Evolutionary conservation across 2,113 vertebrate species (phyloP).

Genomic region (Alexandromys fortis): DNA sequence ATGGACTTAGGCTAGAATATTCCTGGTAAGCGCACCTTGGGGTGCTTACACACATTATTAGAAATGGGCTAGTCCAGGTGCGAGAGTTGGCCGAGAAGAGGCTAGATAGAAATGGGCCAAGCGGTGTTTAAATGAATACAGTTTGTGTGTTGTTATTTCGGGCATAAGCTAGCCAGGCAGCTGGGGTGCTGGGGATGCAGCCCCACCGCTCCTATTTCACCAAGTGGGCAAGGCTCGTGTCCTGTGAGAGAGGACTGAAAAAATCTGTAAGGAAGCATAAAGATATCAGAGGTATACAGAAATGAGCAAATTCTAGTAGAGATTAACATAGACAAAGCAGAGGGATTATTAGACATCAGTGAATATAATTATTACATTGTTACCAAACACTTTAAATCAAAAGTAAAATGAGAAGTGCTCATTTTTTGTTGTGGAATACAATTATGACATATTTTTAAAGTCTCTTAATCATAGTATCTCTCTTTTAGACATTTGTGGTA

Average conservation of each 20-base stretch:
- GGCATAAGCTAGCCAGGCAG: too few relatives aligned
- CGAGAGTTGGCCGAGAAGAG: too few relatives aligned
- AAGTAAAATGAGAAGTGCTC: neutral
- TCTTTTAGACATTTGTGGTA: neutral
- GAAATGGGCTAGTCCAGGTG: too few relatives aligned
- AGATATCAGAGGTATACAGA: neutral
- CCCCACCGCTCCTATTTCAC: too few relatives aligned
- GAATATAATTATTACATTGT: neutral
- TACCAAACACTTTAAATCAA: neutral
- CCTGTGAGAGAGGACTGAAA: neutral
- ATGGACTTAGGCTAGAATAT: too few relatives aligned
- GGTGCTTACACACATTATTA: too few relatives aligned
- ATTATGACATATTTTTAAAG: neutral
- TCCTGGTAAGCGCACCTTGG: too few relatives aligned
- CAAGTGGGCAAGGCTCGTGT: accelerated
- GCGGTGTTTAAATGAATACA: too few relatives aligned
- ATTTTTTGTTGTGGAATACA: neutral
- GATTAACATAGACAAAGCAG: neutral
- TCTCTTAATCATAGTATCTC: neutral
- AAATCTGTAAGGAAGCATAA: neutral
- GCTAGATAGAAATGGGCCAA: too few relatives aligned
- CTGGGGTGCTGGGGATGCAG: too few relatives aligned
- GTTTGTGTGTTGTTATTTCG: too few relatives aligned
- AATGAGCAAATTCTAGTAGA: neutral
- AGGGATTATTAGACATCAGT: neutral